Percentiles rank a stretch among this genome's conserved stretches.
Conservation (phyloP, 1,140 invertebrate genomes). For the Ceratina australensis region DNA sequence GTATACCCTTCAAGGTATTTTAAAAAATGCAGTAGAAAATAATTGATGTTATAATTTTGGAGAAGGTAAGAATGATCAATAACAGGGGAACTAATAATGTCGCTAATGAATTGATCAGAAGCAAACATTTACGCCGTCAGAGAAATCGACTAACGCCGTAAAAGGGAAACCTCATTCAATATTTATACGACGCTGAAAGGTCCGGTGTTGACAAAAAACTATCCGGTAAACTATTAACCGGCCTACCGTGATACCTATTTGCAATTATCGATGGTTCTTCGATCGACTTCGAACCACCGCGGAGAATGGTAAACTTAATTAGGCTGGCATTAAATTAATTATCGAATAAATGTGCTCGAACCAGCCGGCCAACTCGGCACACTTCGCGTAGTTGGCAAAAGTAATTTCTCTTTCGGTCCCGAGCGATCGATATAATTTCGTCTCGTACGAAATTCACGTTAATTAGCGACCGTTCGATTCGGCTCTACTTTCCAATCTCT, state of each 20-base stretch:
- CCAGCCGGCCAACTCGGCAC: neutral
- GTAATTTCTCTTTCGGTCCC: neutral
- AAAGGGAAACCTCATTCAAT: neutral
- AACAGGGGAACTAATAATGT: neutral
- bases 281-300: too few species aligned
- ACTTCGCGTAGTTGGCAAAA: neutral
- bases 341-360: slow-evolving; percentile 5
- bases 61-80: too few species aligned
- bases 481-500: neutral
- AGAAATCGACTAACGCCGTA: neutral
- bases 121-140: neutral
- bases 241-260: slow-evolving; percentile 5
- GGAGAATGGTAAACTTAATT: slow-evolving; percentile 37
- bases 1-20: too few species aligned
- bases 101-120: neutral
- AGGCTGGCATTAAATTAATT: slow-evolving; percentile 41
- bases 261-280: slow-evolving; percentile 28
- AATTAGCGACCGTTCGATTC: neutral
- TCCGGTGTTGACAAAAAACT: slow-evolving; percentile 16
- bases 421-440: neutral
- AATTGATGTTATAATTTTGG: too few species aligned
- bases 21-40: too few species aligned
- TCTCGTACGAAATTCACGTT: neutral
- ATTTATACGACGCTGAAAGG: slow-evolving; percentile 4
- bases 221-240: slow-evolving; percentile 25